These are phyloP conservation scores for Achlya flavicornis DNA, from an alignment of 2,888 invertebrate species.

Conservation along the genomic window DNA sequence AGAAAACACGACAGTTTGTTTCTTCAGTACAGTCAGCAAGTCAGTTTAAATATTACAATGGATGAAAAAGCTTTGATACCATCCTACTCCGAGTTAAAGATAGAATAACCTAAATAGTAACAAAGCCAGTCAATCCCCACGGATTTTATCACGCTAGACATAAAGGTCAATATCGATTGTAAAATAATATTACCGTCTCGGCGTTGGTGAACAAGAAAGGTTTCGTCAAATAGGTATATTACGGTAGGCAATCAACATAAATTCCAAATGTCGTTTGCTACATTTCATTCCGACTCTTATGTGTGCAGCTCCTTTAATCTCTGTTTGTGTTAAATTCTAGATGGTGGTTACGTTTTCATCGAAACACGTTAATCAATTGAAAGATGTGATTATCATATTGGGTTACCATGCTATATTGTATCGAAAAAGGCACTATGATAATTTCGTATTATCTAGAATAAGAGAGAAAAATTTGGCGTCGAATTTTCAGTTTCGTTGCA, in stretches of 20 bases:
- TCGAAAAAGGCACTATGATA: not conserved
- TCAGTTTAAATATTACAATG: constrained; percentile 3
- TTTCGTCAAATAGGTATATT: not conserved
- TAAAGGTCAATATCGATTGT: constrained; percentile 7
- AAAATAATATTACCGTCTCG: constrained; percentile 1
- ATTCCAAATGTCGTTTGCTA: not conserved
- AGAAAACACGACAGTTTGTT: constrained; percentile 9
- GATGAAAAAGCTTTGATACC: not conserved
- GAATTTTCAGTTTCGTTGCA: too few relatives aligned
- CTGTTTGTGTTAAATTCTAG: not conserved
- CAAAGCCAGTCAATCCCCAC: constrained; percentile 3
- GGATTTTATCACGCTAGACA: not conserved
- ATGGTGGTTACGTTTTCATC: constrained; percentile 6
- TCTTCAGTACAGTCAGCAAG: not conserved
- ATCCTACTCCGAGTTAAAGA: not conserved
- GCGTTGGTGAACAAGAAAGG: constrained; percentile 4
- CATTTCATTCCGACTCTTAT: not conserved
- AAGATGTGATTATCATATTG: not conserved
- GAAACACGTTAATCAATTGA: not conserved
- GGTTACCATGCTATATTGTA: not conserved
- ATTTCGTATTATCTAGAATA: too few relatives aligned
- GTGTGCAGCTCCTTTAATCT: not conserved
- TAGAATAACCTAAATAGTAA: constrained; percentile 1
- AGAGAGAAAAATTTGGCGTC: too few relatives aligned
- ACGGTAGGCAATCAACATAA: constrained; percentile 5